Base-by-base conservation (phyloP, 2,888 invertebrate species). In the Pollenia angustigena region DNA sequence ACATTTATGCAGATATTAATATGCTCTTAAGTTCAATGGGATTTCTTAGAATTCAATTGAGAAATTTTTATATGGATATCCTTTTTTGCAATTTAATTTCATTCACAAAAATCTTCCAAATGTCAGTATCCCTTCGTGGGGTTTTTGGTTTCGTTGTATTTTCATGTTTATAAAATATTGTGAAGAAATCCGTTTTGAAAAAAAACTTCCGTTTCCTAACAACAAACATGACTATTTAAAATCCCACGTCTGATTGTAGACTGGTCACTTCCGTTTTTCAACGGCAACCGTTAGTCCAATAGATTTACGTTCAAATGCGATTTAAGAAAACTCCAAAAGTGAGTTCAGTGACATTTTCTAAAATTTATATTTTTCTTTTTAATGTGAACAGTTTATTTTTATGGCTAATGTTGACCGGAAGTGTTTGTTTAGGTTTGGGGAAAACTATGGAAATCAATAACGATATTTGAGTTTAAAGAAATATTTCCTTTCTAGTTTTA, bases 21-120 rank as follows among this genome's bases (percentile, higher is more conserved):
- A 56, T 56, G 12, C 14, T 46, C 50, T 58, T 18, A 14, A 58
- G 40, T 44, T 79, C 52, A 74, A 74, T 68, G 58, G 48, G 50
- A 40, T 87, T 87, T 64, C 84, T 72, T 54, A 81, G 84, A 87
- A 81, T 68, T 84, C 50, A 74, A 84, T 87, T 84, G 84, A 87
- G 81, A 76, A 79, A 60, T 12, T 58, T 68, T 12, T 9, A 32
- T 32, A 32, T 32, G 32, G 60, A 72, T 81, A 84, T 87, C 84
- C 87, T 84, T 84, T 58, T 32, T 32, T 54, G 74, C 18, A 74
- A 46, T 23, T 69, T 42, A 60, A 48, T 62, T 78, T 79, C 78
- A 84, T 87, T 81, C 81, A 84, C 44, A 78, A 81, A 78, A 81
- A 42, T n/a, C 40, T 4, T 81, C n/a, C 11, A 50, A 74, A 48